phyloP scores from a whole-genome alignment of 2,888 invertebrate genomes.

The Xestia xanthographa region DNA sequence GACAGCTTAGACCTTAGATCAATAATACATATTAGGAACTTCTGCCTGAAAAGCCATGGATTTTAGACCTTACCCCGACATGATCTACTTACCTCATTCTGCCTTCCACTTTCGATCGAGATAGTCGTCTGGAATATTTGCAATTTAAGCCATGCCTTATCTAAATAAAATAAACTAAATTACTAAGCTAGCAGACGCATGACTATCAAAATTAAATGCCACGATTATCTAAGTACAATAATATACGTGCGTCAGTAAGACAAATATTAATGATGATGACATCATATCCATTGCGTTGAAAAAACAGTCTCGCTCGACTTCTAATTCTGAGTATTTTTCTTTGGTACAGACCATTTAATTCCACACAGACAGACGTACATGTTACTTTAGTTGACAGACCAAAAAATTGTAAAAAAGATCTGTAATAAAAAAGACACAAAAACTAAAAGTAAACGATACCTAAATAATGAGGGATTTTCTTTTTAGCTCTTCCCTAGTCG shows the following conservation, averaged over 20 bases:
- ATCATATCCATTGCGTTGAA: slow-evolving; percentile 27
- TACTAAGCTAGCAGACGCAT: neutral
- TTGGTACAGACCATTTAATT: slow-evolving; percentile 27
- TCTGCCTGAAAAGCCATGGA: neutral
- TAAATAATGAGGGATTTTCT: no score
- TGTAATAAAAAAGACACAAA: neutral
- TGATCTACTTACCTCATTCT: neutral
- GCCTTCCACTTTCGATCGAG: neutral
- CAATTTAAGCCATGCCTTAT: neutral
- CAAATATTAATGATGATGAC: slow-evolving; percentile 31
- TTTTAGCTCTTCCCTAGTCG: no score
- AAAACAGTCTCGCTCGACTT: slow-evolving; percentile 31
- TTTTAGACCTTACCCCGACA: neutral
- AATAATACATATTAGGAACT: neutral
- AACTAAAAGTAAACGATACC: neutral
- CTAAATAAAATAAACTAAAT: neutral
- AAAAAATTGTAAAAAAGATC: slow-evolving; percentile 12
- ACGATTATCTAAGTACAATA: slow-evolving; percentile 20
- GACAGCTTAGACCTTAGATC: neutral
- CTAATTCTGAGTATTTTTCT: slow-evolving; percentile 43
- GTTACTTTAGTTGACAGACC: slow-evolving; percentile 46
- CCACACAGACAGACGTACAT: slow-evolving; percentile 7
- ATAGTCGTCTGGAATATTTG: neutral
- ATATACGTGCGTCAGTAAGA: slow-evolving; percentile 40
- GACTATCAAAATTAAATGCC: slow-evolving; percentile 21